Base-by-base conservation (phyloP, 1,140 invertebrate genomes). In the Caerostris darwini region DNA sequence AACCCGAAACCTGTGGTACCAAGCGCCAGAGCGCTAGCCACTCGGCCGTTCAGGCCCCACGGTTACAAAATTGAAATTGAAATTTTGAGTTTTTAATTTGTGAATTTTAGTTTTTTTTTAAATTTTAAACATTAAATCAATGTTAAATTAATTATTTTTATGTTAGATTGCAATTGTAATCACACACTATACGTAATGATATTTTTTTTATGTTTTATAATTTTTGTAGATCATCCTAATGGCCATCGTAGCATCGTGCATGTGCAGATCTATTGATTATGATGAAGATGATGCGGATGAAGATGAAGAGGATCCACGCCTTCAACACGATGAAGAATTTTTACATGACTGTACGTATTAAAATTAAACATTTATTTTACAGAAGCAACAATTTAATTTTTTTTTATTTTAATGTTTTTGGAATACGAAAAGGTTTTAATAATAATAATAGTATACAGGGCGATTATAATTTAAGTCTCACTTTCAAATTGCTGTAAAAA, bases 271-370 rank as follows among this genome's bases (percentile, higher is more conserved):
- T 10, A 82, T 85, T 17, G 91, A 94, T 85, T 94, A 92, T 64
- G 94, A 94, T 58, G 87, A 93, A 56, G 94, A 94, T 90, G 94
- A 94, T 82, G 94, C 91, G 0, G 94, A 94, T 71, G 94, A 94
- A 89, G 94, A 94, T 83, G 94, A 94, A 82, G 94, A 94, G 86
- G 91, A 94, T 56, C 94, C 94, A 7, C n/a, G 54, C 12, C 71
- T 94, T 64, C 34, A 61, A 53, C 57, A 53, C 7, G 94, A 94
- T 90, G 94, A 94, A 89, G 91, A 93, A 83, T 93, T 69, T 12
- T 61, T 94, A 53, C 94, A 94, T 54, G 19, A 90, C 67, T 64
- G 90, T 83, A 94, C 7, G 91, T 12, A 89, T 34, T 34, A 34
- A 34, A 34, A 34, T 34, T 34, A 34, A 2, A 2, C 34, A 34